These are phyloP conservation scores for Drosophila saltans DNA, from an alignment of 1,140 invertebrate species.

Conservation along the genomic window DNA sequence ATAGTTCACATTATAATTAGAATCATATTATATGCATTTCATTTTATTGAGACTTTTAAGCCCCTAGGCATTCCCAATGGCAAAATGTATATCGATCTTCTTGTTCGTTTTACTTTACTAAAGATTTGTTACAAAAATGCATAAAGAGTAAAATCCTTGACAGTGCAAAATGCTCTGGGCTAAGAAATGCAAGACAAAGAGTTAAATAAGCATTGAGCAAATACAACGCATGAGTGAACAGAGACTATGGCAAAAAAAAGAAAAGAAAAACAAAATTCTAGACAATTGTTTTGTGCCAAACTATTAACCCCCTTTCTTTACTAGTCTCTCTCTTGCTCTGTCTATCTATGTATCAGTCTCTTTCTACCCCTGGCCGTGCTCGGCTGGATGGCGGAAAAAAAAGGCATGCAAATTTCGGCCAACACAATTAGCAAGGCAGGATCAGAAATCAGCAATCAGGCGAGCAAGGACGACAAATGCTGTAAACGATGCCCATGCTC, in stretches of 20 bases:
- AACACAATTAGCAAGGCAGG: constrained; percentile 47
- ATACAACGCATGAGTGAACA: constrained; percentile 52
- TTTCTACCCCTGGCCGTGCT: constrained; percentile 41
- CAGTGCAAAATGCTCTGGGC: background rate
- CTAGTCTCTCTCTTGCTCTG: background rate
- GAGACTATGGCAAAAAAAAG: constrained; percentile 40
- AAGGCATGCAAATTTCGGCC: constrained; percentile 71
- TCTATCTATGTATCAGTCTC: constrained; percentile 8
- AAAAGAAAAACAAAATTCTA: background rate
- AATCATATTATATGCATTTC: background rate
- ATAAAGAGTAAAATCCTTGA: background rate
- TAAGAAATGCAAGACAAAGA: constrained; percentile 35
- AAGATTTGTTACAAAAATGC: background rate
- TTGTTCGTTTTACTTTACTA: background rate
- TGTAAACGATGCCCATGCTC: constrained; percentile 53
- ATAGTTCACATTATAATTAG: too few species aligned
- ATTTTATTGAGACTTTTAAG: background rate
- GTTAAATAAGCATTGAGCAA: constrained; percentile 35
- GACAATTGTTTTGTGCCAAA: constrained; percentile 19
- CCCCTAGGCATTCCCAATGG: background rate
- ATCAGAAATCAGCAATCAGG: constrained; percentile 43
- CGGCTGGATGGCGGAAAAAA: constrained; percentile 40
- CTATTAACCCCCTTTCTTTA: background rate
- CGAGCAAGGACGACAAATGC: constrained; percentile 2
- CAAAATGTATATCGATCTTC: background rate